A percentile compares a stretch with the other conserved stretches of the same genome.
These are phyloP conservation scores for Leptinotarsa rubiginosa DNA, from an alignment of 2,888 invertebrate genomes.

Conservation along the genomic window DNA sequence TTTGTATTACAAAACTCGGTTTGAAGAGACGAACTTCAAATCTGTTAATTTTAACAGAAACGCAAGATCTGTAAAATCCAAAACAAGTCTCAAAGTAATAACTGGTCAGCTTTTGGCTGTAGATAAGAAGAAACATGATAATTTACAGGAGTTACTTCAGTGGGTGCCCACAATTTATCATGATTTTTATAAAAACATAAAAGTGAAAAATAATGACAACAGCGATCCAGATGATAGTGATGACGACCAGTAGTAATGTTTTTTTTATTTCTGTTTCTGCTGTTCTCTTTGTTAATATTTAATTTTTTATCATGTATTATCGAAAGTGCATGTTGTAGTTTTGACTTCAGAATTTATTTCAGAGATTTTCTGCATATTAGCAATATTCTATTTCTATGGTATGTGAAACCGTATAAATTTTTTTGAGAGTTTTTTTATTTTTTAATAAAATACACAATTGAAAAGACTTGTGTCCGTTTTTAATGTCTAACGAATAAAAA, in stretches of 20 bases:
- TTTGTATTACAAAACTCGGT: background rate
- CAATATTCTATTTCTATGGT: too few species aligned
- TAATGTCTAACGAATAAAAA: background rate
- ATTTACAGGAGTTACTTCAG: conserved; percentile 1
- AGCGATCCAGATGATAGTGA: too few species aligned
- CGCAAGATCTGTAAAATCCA: conserved; percentile 1
- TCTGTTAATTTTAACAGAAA: background rate
- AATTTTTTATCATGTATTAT: too few species aligned
- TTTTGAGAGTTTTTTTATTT: conserved; percentile 1
- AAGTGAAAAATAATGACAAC: too few species aligned
- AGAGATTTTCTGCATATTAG: too few species aligned
- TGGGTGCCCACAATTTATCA: conserved; percentile 1
- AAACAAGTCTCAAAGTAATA: background rate
- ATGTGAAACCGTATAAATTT: background rate
- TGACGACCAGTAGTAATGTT: too few species aligned
- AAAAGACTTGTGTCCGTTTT: conserved; percentile 1
- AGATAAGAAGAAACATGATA: conserved; percentile 1
- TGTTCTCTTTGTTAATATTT: too few species aligned
- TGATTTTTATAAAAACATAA: background rate
- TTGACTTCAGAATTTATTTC: too few species aligned
- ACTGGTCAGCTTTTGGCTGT: conserved; percentile 1
- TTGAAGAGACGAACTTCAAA: background rate
- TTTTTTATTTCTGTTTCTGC: too few species aligned
- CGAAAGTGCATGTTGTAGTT: too few species aligned
- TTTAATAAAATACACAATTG: background rate